Percentiles rank a stretch among this genome's conserved stretches.
Evolutionary conservation across 35 echinoderm and acorn worm genomes (phyloP).

Genomic region (Lytechinus pictus): DNA sequence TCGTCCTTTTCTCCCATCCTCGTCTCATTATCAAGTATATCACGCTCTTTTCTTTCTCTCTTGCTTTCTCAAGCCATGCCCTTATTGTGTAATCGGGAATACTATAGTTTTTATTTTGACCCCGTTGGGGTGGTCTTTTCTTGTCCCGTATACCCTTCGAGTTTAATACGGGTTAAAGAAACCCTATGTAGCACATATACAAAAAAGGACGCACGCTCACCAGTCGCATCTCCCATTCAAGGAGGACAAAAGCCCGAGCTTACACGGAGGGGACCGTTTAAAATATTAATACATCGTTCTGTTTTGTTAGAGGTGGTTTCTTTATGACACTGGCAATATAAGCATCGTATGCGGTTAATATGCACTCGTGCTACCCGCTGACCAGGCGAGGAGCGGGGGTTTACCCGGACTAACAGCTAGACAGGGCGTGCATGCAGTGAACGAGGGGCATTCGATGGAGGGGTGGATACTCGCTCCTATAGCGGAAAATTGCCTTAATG

Average conservation of each 20-base stretch:
- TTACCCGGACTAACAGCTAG: neutral
- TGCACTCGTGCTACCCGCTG: neutral
- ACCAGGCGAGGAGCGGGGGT: neutral
- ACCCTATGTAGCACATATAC: neutral
- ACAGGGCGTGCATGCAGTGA: neutral
- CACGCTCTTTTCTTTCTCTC: neutral
- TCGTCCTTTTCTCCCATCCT: no score
- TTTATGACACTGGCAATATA: neutral
- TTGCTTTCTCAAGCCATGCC: neutral
- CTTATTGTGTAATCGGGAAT: neutral
- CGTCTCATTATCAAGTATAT: no score
- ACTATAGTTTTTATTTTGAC: neutral
- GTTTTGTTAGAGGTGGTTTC: slow-evolving; percentile 36
- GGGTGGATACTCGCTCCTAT: neutral
- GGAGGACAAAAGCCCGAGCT: slow-evolving; percentile 7
- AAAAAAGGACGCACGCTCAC: neutral
- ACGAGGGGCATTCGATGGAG: neutral
- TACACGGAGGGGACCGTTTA: slow-evolving; percentile 15
- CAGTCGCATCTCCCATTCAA: neutral
- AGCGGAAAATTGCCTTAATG: neutral
- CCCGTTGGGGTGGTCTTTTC: neutral
- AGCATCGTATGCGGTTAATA: slow-evolving; percentile 11
- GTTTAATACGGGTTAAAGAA: neutral
- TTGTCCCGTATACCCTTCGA: neutral
- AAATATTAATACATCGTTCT: slow-evolving; percentile 46